phyloP scores from a whole-genome alignment of 64 coral and sea anemone species.

The Hydrozoanthus tunicans region DNA sequence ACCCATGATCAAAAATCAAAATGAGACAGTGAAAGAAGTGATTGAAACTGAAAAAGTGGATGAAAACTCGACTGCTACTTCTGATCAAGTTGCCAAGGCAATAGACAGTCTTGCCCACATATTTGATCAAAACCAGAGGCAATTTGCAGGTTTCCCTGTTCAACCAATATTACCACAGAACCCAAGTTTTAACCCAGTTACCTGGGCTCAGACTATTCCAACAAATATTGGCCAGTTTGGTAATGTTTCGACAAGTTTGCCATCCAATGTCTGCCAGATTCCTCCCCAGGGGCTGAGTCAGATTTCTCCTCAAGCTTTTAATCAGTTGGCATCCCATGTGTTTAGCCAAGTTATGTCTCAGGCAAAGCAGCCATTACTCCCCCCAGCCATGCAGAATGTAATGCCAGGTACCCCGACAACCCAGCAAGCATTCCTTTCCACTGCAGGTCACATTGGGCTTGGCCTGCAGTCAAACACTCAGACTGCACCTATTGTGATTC shows the following conservation, averaged over 20 bases:
- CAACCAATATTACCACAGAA: constrained; percentile 34
- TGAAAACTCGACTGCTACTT: constrained; percentile 3
- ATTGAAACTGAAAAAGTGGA: not conserved
- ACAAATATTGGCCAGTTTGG: constrained; percentile 27
- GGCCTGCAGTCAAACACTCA: constrained; percentile 1
- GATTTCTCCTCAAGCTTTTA: constrained; percentile 27
- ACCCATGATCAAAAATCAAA: not conserved
- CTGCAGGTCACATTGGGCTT: constrained; percentile 11
- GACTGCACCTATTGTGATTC: not conserved
- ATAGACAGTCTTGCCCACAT: constrained; percentile 44
- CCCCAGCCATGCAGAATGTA: not conserved
- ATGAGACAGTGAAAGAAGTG: not conserved
- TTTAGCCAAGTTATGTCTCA: constrained; percentile 49
- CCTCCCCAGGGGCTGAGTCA: constrained; percentile 8
- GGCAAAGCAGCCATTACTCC: constrained; percentile 22
- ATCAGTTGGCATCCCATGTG: constrained; percentile 38
- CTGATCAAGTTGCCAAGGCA: constrained; percentile 38
- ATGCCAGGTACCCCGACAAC: not conserved
- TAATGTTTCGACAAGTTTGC: constrained; percentile 23
- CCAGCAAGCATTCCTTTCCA: not conserved
- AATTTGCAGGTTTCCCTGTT: constrained; percentile 48
- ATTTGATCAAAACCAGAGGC: constrained; percentile 51
- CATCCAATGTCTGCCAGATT: constrained; percentile 18
- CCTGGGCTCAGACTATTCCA: constrained; percentile 48
- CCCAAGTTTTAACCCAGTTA: constrained; percentile 29